Evolutionary conservation across 2,888 invertebrate species (phyloP), one percentile per base, ranked within the genome.

Genomic region (Micoletzkya japonica): DNA sequence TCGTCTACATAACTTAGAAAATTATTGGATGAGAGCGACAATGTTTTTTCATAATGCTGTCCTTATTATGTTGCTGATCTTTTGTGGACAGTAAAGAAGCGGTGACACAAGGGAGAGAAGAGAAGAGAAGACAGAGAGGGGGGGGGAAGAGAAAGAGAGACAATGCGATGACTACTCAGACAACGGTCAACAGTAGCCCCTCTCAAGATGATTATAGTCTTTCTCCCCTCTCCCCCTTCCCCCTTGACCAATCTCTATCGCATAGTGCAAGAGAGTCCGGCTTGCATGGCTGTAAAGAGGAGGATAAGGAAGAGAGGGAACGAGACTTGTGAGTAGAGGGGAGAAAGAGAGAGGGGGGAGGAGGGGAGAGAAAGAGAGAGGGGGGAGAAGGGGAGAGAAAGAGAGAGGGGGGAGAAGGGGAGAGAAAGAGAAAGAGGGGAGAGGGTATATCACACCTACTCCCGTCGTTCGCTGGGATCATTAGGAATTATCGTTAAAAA

Each of bases 301-400:
- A 26, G 50, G 24, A 24, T 37, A n/a, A 59, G 37, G 28, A 36
- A 7, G n/a, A 36, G 57, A 2, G 57, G 24, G 7, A 34, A n/a
- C 20, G 57, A 34, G 24, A 24, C n/a, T 59, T 59, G 39, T 59
- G 59, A 36, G 59, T 26, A 59, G 39, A 36, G 39, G 39, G 59
- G 37, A 59, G 59, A 37, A 10, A 24, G 28, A 39, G 59, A 7
- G 32, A 24, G 24, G 50, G 24, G 50, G 39, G 34, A 59, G 37
- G 28, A 36, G 20, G n/a, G 24, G 57, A 2, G 57, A 36, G 7
- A 34, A n/a, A 4, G 57, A 34, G 24, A 24, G 39, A 32, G 4
- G 37, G 28, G 32, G 59, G 26, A 39, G 36, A 36, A n/a, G n/a
- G n/a, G n/a, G n/a, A n/a, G n/a, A n/a, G n/a, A 34, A 58, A 26